A percentile compares a stretch with the other conserved stretches of the same genome.
phyloP scores from a whole-genome alignment of 2,113 vertebrate genomes.

The Fukomys damarensis region DNA sequence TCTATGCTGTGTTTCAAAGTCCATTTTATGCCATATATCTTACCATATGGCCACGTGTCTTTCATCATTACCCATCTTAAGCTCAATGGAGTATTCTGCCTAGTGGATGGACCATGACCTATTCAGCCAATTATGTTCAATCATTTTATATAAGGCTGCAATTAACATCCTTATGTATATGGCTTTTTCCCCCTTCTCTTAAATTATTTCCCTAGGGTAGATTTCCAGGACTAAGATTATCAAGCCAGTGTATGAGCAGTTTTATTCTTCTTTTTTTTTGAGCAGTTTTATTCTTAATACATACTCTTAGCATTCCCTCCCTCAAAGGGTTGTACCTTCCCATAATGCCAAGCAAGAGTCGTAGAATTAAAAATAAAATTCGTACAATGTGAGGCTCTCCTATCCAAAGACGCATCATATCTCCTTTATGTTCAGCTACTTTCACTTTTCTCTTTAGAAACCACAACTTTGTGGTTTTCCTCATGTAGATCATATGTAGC shows the following conservation, averaged over 20 bases:
- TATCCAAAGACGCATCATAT: not conserved
- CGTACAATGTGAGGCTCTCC: not conserved
- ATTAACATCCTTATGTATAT: not conserved
- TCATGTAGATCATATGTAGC: not conserved
- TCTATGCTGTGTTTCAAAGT: not conserved
- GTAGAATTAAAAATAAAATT: not conserved
- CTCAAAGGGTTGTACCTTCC: not conserved
- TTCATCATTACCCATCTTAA: not conserved
- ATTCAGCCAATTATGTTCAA: not conserved
- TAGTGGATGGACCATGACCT: not conserved
- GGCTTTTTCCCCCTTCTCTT: not conserved
- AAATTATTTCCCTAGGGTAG: constrained; percentile 13
- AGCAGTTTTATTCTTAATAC: not conserved
- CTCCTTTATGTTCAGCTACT: not conserved
- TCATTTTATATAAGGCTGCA: not conserved
- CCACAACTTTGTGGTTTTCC: not conserved
- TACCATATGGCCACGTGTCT: not conserved
- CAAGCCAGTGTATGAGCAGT: not conserved
- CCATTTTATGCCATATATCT: accelerated
- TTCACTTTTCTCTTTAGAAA: constrained; percentile 35
- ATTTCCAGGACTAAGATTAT: not conserved
- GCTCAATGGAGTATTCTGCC: not conserved
- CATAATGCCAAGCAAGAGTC: not conserved
- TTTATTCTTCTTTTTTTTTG: not conserved
- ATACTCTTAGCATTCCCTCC: not conserved